Evolutionary conservation across 23 tunicate species (phyloP).

Genomic region (Botrylloides violaceus): DNA sequence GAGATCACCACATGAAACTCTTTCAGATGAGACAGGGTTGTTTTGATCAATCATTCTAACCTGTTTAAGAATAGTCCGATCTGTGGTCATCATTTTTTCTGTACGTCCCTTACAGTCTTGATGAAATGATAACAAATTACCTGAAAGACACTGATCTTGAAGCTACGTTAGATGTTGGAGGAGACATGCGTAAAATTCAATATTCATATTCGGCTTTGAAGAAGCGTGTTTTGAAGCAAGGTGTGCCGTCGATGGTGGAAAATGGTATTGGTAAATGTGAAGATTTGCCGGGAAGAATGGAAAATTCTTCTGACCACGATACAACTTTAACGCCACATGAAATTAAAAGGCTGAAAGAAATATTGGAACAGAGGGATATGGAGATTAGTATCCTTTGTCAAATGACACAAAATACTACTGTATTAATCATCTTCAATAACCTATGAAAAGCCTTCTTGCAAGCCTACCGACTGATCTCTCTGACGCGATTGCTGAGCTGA

Average conservation of each 20-base stretch:
- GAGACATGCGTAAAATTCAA: conserved; percentile 93
- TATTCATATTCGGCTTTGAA: conserved; percentile 59
- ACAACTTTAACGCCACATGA: conserved; percentile 49
- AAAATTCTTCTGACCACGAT: not conserved
- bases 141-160: conserved; percentile 78
- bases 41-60: no score
- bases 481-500: no score
- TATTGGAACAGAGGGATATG: conserved; percentile 91
- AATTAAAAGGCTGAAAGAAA: conserved; percentile 78
- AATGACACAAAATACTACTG: no score
- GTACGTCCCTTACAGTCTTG: conserved; percentile 35
- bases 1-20: no score
- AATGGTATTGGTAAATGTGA: not conserved
- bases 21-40: no score
- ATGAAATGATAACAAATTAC: conserved; percentile 41
- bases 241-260: not conserved
- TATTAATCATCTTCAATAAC: no score
- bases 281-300: not conserved
- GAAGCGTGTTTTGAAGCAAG: conserved; percentile 5
- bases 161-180: conserved; percentile 70
- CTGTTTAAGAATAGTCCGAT: no score
- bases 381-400: conserved; percentile 56
- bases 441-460: no score
- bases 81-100: no score
- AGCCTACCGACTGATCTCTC: no score